Evolutionary conservation across 1,140 invertebrate genomes (phyloP), one percentile per base, ranked within the genome.

Genomic region (Penaeus vannamei): DNA sequence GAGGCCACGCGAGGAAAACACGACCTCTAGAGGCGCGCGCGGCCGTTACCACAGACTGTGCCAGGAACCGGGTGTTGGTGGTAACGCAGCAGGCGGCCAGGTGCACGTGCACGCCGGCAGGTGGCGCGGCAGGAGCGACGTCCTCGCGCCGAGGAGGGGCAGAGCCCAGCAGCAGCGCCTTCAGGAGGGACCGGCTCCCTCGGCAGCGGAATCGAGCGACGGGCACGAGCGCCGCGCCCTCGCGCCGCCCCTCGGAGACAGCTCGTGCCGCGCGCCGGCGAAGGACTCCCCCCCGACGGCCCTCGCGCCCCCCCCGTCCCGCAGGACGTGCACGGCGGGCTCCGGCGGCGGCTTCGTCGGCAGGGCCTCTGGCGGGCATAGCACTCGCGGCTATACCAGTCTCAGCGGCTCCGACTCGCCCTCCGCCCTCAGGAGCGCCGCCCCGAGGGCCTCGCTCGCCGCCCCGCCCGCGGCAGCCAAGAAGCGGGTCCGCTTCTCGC

Each of bases 11-110:
- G 23, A 20, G 23, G 72, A 20, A 29, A 83, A 29, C 86, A 87
- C 86, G 86, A 66, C 62, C 61, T 83, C 80, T 87, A 87, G 86
- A 64, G 64, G 36, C 10, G 64, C n/a, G n/a, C 46, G 79, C 23
- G 86, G 86, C 46, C 86, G 86, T 82, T 87, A 87, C 86, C 86
- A 87, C 79, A 87, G 81, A 82, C 86, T 87, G 32, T 87, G 86
- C 79, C 86, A 87, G 64, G 86, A 87, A n/a, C 66, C 86, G 64
- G 86, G 86, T 69, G 86, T 66, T 61, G 86, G 86, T 72, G 86
- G 79, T 66, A 72, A 72, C 46, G 80, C 79, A 76, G 77, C 32
- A 20, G 86, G 79, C 17, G 79, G 77, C 23, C 36, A 82, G 29
- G 46, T 53, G 46, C 46, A 14, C 46, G 46, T 53, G 46, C 61